Evolutionary conservation across 2,113 vertebrate species (phyloP), one percentile per base, ranked within the genome.

Genomic region (Cromileptes altivelis): DNA sequence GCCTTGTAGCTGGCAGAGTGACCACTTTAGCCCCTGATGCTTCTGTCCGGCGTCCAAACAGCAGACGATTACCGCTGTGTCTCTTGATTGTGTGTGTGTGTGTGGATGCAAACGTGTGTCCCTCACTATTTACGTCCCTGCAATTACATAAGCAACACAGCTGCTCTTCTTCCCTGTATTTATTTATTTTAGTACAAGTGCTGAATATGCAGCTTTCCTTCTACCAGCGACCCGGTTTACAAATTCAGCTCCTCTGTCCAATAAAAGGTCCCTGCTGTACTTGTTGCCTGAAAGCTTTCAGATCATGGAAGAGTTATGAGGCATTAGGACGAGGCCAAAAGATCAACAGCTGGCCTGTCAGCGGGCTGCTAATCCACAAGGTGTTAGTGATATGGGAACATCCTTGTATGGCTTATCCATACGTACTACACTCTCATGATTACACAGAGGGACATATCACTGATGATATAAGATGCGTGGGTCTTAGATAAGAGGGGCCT

Each of bases 301-400:
- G 73, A 82, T 92, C 71, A 80, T 85, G 60, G 15, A 55, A 56
- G 60, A 80, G 77, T 67, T 84, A 57, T 13, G 23, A 42, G 23
- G 77, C 78, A 53, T 78, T 75, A 85, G 67, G 69, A 76, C 45
- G 42, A 70, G 72, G 73, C 30, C 64, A 87, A 85, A 90, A 82
- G 82, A 91, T 91, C 88, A 91, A 87, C 94, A 93, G 84, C 90
- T 89, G 92, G 85, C 52, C 68, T 27, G 58, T 73, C 84, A 82
- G 85, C 45, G 23, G 82, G 62, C 72, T 75, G 79, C 85, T 92
- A 90, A 94, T 92, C 92, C 92, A 58, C 0, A 19, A 81, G 86
- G 68, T 85, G 92, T 90, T 85, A 90, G 85, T 37, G 75, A 88
- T 80, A 89, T 13, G 25, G 78, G 88, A 84, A 90, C 86, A 91